These are phyloP conservation scores for Paedocypris micromegethes DNA, from an alignment of 2,797 vertebrate genomes.

Conservation along the genomic window DNA sequence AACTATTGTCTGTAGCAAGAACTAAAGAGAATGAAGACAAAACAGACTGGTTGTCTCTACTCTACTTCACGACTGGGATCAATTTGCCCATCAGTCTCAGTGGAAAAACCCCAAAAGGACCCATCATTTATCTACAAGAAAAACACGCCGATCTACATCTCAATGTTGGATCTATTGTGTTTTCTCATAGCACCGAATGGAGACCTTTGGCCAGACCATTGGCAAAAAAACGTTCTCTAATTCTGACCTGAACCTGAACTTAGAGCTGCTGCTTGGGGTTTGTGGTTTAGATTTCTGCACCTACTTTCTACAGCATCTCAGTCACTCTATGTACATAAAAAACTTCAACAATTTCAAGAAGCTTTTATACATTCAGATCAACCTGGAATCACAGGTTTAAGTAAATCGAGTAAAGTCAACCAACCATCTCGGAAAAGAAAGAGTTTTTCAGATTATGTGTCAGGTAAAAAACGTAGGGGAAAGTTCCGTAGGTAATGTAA, in stretches of 20 bases:
- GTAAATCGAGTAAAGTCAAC: constrained; percentile 64
- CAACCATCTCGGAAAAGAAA: constrained; percentile 55
- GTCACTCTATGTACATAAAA: constrained; percentile 68
- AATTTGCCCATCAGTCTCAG: constrained; percentile 17
- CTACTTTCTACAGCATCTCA: constrained; percentile 69
- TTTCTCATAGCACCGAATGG: constrained; percentile 69
- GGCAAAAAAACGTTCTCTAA: constrained; percentile 62
- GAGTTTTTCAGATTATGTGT: constrained; percentile 22
- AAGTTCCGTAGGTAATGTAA: background rate
- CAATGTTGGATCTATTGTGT: constrained; percentile 29
- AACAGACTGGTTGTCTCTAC: constrained; percentile 18
- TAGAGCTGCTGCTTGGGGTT: constrained; percentile 66
- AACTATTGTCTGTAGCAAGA: constrained; percentile 25
- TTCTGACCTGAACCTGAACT: constrained; percentile 65
- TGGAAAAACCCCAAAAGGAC: constrained; percentile 28
- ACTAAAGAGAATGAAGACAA: constrained; percentile 26
- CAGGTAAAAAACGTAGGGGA: constrained; percentile 2
- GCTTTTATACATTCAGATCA: constrained; percentile 79
- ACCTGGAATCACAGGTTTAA: constrained; percentile 73
- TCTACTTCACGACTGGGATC: constrained; percentile 18
- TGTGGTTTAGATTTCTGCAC: constrained; percentile 68
- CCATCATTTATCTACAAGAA: constrained; percentile 8
- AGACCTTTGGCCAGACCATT: constrained; percentile 58
- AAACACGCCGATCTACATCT: constrained; percentile 11
- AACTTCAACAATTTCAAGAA: constrained; percentile 67